phyloP scores from a whole-genome alignment of 2,797 vertebrate genomes.

The Coilia nasus region DNA sequence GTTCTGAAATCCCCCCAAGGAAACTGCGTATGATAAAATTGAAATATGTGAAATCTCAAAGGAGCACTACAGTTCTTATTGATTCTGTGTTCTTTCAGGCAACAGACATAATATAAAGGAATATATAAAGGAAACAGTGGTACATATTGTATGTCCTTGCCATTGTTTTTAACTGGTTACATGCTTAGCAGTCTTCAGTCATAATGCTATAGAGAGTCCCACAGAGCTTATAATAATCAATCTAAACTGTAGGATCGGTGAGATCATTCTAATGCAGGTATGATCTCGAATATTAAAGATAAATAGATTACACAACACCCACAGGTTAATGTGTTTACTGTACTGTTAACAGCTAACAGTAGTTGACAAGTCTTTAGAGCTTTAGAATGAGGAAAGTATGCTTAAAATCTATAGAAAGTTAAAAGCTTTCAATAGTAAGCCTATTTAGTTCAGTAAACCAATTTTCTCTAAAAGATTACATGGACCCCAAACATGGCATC shows the following conservation, averaged over 20 bases:
- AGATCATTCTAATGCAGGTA: not conserved
- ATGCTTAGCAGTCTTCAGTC: not conserved
- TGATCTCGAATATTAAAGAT: not conserved
- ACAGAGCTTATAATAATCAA: not conserved
- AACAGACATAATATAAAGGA: not conserved
- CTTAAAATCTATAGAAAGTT: not conserved
- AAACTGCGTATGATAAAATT: constrained; percentile 10
- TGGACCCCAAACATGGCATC: not conserved
- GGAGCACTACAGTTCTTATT: constrained; percentile 7
- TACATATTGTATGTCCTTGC: not conserved
- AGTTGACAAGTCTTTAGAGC: too few species aligned
- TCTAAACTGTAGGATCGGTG: not conserved
- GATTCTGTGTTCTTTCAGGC: not conserved
- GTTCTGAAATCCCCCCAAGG: not conserved
- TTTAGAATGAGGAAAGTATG: too few species aligned
- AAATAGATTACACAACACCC: not conserved
- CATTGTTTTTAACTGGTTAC: not conserved
- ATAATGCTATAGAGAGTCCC: not conserved
- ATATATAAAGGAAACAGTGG: not conserved
- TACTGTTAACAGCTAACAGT: too few species aligned
- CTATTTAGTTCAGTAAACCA: not conserved
- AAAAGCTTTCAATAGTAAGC: not conserved
- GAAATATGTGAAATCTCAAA: constrained; percentile 11
- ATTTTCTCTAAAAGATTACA: too few species aligned
- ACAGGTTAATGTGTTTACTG: not conserved